These are phyloP conservation scores for Rafetus swinhoei DNA, from an alignment of 2,113 vertebrate genomes.

Conservation along the genomic window DNA sequence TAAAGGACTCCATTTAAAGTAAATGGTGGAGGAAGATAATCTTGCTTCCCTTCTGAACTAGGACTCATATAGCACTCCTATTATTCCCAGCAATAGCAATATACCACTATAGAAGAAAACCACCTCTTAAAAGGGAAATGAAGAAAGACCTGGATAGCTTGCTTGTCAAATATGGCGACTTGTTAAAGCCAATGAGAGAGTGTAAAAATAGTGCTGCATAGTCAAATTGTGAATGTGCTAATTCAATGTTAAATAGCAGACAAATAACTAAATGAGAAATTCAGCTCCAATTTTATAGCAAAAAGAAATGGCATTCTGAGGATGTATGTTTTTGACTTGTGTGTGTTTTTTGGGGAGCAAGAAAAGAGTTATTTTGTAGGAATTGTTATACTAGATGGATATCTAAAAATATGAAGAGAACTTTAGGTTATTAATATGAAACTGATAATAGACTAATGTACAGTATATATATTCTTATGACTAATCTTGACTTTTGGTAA, in stretches of 20 bases:
- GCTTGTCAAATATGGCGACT: not conserved
- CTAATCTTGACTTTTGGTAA: not conserved
- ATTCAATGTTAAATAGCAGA: not conserved
- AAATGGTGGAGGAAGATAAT: not conserved
- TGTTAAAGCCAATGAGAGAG: not conserved
- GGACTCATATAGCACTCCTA: not conserved
- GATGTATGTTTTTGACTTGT: not conserved
- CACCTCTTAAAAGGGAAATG: not conserved
- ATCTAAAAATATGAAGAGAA: not conserved
- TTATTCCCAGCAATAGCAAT: not conserved
- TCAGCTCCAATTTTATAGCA: fast-evolving
- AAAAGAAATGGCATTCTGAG: not conserved
- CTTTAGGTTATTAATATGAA: not conserved
- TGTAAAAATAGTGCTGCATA: not conserved
- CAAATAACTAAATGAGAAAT: not conserved
- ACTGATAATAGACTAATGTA: not conserved
- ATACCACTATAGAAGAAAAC: not conserved
- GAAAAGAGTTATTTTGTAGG: not conserved
- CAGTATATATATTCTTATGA: not conserved
- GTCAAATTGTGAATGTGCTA: not conserved
- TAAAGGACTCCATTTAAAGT: not conserved
- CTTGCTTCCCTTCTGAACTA: conserved; percentile 3
- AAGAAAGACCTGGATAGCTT: not conserved
- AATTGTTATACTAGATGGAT: not conserved
- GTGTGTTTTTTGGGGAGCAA: not conserved